Percentiles rank a stretch among this genome's conserved stretches.
Evolutionary conservation across 2,888 invertebrate species (phyloP).

Genomic region (Acleris laterana): DNA sequence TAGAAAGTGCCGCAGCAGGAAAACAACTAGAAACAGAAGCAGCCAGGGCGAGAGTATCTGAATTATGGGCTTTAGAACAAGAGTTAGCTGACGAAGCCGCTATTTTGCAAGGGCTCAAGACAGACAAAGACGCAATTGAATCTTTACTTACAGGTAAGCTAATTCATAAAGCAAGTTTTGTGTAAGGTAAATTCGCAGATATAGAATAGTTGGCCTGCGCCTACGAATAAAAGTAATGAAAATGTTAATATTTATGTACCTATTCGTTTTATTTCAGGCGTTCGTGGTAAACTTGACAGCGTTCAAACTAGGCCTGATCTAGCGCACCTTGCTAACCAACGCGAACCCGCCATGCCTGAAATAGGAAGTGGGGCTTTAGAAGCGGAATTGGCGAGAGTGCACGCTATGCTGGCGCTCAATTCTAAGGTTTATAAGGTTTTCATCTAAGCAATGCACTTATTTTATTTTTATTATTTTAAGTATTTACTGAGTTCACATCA

Average conservation of each 20-base stretch:
- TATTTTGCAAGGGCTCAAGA: constrained; percentile 74
- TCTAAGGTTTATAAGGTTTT: constrained; percentile 92
- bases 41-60: constrained; percentile 75
- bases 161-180: not conserved
- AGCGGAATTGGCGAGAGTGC: constrained; percentile 92
- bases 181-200: too few species aligned
- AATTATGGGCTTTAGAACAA: constrained; percentile 78
- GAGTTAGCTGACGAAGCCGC: constrained; percentile 80
- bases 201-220: not conserved
- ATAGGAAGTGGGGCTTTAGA: constrained; percentile 79
- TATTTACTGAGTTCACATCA: constrained; percentile 38
- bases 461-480: constrained; percentile 55
- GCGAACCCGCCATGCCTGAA: constrained; percentile 16
- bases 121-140: constrained; percentile 79
- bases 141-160: constrained; percentile 68
- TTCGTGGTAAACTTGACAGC: constrained; percentile 68
- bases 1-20: constrained; percentile 90
- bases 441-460: constrained; percentile 84
- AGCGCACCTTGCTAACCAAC: constrained; percentile 28
- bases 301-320: constrained; percentile 55
- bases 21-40: constrained; percentile 82
- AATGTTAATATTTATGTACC: not conserved
- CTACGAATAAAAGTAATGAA: not conserved
- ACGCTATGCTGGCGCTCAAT: constrained; percentile 94
- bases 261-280: constrained; percentile 53